Percentiles rank a stretch among this genome's conserved stretches.
These are phyloP conservation scores for Sebastolobus altivelis DNA, from an alignment of 2,797 vertebrate species.

Conservation along the genomic window DNA sequence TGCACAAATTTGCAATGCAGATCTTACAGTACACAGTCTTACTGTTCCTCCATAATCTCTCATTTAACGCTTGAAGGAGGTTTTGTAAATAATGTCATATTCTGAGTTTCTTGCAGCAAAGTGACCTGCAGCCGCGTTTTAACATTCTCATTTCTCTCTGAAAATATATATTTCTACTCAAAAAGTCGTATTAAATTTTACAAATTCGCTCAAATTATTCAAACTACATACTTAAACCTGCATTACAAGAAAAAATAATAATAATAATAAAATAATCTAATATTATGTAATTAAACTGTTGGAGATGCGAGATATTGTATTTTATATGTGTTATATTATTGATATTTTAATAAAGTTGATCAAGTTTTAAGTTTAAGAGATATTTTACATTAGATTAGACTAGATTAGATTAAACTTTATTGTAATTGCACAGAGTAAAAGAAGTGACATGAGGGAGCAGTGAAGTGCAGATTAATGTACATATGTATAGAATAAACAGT, in stretches of 20 bases:
- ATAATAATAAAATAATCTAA: too few species aligned
- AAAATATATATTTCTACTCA: too few species aligned
- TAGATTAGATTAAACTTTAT: not conserved
- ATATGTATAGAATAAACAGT: not conserved
- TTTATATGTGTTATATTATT: too few species aligned
- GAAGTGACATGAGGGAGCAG: not conserved
- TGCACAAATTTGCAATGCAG: not conserved
- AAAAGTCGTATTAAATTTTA: not conserved
- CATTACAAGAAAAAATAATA: not conserved
- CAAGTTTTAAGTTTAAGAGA: too few species aligned
- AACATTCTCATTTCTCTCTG: not conserved
- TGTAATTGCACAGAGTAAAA: not conserved
- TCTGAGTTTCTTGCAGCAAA: conserved; percentile 1
- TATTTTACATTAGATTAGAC: not conserved
- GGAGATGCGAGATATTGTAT: not conserved
- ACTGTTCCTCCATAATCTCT: not conserved
- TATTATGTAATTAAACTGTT: not conserved
- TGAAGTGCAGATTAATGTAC: not conserved
- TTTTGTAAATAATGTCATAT: conserved; percentile 28
- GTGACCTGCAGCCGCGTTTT: not conserved
- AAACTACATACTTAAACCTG: not conserved
- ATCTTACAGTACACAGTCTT: not conserved
- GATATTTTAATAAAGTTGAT: too few species aligned
- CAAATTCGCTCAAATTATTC: not conserved
- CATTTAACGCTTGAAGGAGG: conserved; percentile 8